Evolutionary conservation across 2,797 vertebrate genomes (phyloP).

Genomic region (Danio aesculapii): DNA sequence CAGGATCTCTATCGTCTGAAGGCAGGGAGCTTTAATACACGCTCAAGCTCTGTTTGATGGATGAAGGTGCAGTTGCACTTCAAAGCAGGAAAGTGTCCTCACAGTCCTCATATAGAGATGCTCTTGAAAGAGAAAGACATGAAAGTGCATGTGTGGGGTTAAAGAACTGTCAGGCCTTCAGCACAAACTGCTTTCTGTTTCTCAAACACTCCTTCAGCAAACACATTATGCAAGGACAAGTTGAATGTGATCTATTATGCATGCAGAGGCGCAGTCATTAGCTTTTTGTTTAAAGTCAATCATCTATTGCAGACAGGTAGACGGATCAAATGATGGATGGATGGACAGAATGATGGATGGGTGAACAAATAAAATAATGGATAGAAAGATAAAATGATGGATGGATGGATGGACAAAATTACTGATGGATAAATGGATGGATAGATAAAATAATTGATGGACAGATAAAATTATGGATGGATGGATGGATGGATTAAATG

Average conservation of each 20-base stretch:
- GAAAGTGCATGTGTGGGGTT: conserved; percentile 48
- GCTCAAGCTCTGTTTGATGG: conserved; percentile 72
- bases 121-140: conserved; percentile 36
- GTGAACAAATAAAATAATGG: background rate
- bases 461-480: background rate
- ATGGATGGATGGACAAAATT: background rate
- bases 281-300: background rate
- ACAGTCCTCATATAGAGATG: conserved; percentile 26
- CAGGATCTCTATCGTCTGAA: conserved; percentile 45
- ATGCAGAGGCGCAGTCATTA: conserved; percentile 6
- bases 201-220: conserved; percentile 8
- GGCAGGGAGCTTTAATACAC: conserved; percentile 44
- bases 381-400: background rate
- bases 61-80: conserved; percentile 57
- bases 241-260: background rate
- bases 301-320: background rate
- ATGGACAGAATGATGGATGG: background rate
- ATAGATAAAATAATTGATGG: background rate
- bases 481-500: too few relatives aligned
- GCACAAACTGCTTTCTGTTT: background rate
- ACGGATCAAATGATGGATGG: background rate
- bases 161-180: conserved; percentile 28
- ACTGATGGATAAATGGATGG: background rate
- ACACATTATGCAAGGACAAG: background rate
- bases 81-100: conserved; percentile 50